These are phyloP conservation scores for Acrocephalus arundinaceus DNA, from an alignment of 2,113 vertebrate genomes.

Conservation along the genomic window DNA sequence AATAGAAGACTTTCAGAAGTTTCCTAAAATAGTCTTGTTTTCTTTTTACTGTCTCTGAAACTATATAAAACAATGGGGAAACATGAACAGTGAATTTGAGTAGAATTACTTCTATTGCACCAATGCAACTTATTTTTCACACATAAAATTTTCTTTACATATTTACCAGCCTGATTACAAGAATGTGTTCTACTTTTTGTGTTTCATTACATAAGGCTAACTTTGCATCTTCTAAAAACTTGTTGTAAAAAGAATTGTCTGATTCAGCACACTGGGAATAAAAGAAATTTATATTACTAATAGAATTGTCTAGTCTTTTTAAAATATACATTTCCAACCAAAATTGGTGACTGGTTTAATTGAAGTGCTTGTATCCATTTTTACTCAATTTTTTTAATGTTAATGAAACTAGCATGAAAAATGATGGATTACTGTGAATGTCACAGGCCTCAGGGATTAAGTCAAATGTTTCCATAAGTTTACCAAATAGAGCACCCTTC, in stretches of 20 bases:
- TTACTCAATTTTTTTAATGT: background rate
- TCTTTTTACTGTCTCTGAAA: background rate
- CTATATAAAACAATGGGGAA: background rate
- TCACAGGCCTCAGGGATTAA: background rate
- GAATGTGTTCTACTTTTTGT: background rate
- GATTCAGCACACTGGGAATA: background rate
- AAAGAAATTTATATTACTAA: background rate
- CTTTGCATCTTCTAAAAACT: background rate
- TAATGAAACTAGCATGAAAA: background rate
- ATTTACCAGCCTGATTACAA: background rate
- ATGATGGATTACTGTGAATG: background rate
- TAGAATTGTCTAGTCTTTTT: background rate
- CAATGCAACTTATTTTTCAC: background rate
- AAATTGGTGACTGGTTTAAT: background rate
- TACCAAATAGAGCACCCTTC: accelerated
- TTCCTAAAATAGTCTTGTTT: background rate
- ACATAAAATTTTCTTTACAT: background rate
- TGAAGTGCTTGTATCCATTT: background rate
- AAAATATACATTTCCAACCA: background rate
- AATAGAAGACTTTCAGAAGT: background rate
- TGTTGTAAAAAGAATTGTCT: background rate
- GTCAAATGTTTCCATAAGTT: background rate
- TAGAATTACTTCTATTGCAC: background rate
- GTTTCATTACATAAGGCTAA: background rate
- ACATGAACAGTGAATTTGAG: background rate